Evolutionary conservation across 2,113 vertebrate genomes (phyloP), one percentile per base, ranked within the genome.

Genomic region (Chaetops frenatus): DNA sequence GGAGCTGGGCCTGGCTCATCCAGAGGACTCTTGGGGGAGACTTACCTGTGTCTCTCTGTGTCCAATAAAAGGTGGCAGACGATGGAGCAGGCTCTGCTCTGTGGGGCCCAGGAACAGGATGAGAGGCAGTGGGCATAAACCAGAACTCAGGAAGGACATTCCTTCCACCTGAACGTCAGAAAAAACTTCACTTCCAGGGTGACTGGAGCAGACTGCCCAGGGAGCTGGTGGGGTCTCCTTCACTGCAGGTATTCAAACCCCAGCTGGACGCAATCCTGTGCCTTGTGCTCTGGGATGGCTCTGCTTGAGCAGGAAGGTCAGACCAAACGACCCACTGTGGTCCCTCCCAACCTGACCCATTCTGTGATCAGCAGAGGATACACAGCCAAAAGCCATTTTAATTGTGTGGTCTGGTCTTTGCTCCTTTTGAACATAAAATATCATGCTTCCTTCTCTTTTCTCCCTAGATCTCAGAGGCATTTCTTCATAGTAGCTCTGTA

Each of bases 401-500:
- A 54, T 78, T 62, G 29, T 56, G 45, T 56, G 33, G 11, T 23
- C 36, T 88, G 31, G 27, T 79, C 79, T 90, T 82, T 60, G 22
- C 66, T 57, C 21, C 29, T 56, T 90, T 94, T 40, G 62, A 90
- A 88, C 77, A 66, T 24, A 72, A 70, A 94, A 57, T 31, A 7
- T 81, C 35, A 42, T 70, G 11, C 38, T 69, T 70, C 8, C 2
- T 69, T 86, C 74, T 58, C 71, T 40, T 83, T 45, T 67, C 44
- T 48, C 15, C 74, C 33, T 51, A 78, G 54, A 81, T 81, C 61
- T 85, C 60, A 23, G 58, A 89, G 57, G 38, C 36, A 47, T 92
- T 96, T 89, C 77, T 95, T 93, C 56, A 2, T 50, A 67, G 77
- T 31, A 54, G 18, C 61, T 94, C 86, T 86, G 48, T 94, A 86